Percentiles rank a stretch among this genome's conserved stretches.
Evolutionary conservation across 2,797 vertebrate genomes (phyloP).

Genomic region (Mastacembelus armatus): DNA sequence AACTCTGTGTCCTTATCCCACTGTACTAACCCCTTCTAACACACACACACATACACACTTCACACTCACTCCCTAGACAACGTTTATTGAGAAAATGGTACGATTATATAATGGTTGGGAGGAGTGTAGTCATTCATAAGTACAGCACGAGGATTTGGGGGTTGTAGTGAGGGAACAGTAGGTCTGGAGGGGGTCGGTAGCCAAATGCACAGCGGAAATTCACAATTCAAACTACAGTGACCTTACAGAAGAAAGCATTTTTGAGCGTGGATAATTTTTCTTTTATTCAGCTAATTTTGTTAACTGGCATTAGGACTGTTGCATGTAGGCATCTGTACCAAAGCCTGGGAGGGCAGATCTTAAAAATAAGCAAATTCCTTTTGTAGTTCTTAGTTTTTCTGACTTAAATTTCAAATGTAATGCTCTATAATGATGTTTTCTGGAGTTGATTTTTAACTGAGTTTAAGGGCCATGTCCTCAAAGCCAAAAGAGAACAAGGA

Average conservation of each 20-base stretch:
- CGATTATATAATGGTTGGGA: slow-evolving; percentile 63
- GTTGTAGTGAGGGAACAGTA: background rate
- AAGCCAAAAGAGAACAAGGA: background rate
- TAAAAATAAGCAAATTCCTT: background rate
- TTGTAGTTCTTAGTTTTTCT: background rate
- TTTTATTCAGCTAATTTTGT: too few relatives aligned
- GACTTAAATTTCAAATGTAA: background rate
- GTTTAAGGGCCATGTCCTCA: background rate
- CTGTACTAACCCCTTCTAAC: background rate
- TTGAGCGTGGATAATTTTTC: too few relatives aligned
- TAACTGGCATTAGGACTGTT: too few relatives aligned
- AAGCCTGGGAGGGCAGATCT: background rate
- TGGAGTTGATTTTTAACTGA: too few relatives aligned
- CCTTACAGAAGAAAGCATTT: background rate
- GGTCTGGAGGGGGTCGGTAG: background rate
- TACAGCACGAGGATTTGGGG: slow-evolving; percentile 37
- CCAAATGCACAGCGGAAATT: slow-evolving; percentile 24
- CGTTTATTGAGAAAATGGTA: slow-evolving; percentile 63
- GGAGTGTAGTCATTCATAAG: slow-evolving; percentile 65
- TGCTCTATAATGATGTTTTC: background rate
- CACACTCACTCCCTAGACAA: slow-evolving; percentile 33
- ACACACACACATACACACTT: slow-evolving; percentile 8
- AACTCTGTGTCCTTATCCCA: slow-evolving; percentile 23
- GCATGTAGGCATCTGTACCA: too few relatives aligned
- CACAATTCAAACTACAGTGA: slow-evolving; percentile 1